Conservation (phyloP, 2,888 invertebrate genomes). For the Papilio elwesi region DNA sequence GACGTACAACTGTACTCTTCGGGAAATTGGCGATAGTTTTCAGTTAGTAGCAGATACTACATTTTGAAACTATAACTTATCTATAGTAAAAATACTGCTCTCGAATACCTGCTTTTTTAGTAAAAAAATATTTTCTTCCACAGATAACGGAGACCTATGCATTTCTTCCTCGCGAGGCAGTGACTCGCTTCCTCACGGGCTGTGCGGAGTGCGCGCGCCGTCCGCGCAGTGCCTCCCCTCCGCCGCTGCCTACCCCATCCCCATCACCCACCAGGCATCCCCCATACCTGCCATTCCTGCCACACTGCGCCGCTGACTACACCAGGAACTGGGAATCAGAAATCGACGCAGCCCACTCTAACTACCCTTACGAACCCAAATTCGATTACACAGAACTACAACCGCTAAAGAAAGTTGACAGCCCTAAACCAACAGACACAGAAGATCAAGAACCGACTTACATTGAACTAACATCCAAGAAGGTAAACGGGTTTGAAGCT, state of each 20-base stretch:
- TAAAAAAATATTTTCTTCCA: conserved; percentile 68
- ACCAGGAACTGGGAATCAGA: conserved; percentile 82
- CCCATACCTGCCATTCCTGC: conserved; percentile 73
- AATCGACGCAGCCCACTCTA: conserved; percentile 79
- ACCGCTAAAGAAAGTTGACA: conserved; percentile 74
- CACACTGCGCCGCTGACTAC: conserved; percentile 76
- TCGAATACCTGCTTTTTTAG: conserved; percentile 43
- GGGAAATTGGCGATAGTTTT: no score
- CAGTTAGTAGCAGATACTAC: no score
- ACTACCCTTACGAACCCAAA: conserved; percentile 73
- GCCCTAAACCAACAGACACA: conserved; percentile 66
- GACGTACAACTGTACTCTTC: no score
- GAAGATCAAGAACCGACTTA: conserved; percentile 76
- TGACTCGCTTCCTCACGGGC: conserved; percentile 96
- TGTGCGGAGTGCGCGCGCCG: conserved; percentile 96
- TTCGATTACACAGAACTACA: conserved; percentile 75
- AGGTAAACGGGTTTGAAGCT: conserved; percentile 63
- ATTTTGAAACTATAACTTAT: no score
- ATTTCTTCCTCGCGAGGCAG: conserved; percentile 97
- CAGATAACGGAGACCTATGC: conserved; percentile 99
- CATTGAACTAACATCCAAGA: conserved; percentile 76
- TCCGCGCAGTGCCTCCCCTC: conserved; percentile 87
- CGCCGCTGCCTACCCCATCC: conserved; percentile 80
- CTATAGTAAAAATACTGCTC: no score
- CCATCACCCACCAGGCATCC: conserved; percentile 78